phyloP scores from a whole-genome alignment of 1,140 invertebrate species.

The Diuraphis noxia region DNA sequence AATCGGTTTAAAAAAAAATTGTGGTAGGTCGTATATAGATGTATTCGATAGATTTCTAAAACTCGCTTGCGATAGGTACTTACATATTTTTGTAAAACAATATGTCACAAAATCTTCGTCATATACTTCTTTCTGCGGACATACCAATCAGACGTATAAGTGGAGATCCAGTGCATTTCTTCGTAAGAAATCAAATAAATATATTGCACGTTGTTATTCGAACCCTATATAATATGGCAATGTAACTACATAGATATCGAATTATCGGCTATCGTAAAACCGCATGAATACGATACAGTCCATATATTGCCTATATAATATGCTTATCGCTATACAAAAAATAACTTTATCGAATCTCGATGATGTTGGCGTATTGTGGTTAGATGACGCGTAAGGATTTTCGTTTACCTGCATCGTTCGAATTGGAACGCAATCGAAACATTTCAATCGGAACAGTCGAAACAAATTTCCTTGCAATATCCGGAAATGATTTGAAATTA shows the following conservation, averaged over 20 bases:
- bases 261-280: not conserved
- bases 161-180: not conserved
- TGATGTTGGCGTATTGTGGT: not conserved
- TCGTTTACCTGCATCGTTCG: not conserved
- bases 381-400: too few species aligned
- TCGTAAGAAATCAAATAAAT: not conserved
- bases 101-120: not conserved
- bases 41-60: not conserved
- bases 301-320: not conserved
- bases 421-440: too few species aligned
- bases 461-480: not conserved
- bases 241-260: not conserved
- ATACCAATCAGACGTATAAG: too few species aligned
- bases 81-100: too few species aligned
- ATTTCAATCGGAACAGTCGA: not conserved
- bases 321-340: not conserved
- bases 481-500: not conserved
- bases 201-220: not conserved
- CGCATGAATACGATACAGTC: too few species aligned
- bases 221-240: not conserved
- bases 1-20: not conserved
- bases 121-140: too few species aligned
- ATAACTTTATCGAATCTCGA: not conserved
- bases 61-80: not conserved
- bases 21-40: not conserved